Conservation (phyloP, 2,888 invertebrate genomes). For the Acleris holmiana region DNA sequence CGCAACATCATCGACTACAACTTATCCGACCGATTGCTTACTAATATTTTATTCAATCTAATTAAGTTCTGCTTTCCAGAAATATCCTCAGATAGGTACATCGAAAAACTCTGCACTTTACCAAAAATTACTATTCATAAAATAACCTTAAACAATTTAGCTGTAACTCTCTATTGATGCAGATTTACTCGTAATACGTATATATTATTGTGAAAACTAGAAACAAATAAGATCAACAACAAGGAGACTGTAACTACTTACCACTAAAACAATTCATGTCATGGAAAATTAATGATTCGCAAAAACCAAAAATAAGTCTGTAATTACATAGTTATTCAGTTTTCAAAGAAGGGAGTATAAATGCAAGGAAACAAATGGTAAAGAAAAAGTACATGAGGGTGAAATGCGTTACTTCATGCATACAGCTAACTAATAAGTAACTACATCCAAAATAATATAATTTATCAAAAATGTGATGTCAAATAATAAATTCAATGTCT, state of each 20-base stretch:
- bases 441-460: neutral
- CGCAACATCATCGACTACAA: too few species aligned
- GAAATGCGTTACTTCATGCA: neutral
- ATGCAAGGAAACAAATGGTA: neutral
- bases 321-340: neutral
- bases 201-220: too few species aligned
- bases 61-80: too few species aligned
- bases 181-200: too few species aligned
- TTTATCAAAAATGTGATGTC: constrained; percentile 5
- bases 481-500: neutral
- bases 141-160: too few species aligned
- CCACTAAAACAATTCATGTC: neutral
- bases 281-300: neutral
- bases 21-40: too few species aligned
- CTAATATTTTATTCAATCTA: too few species aligned
- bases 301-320: neutral
- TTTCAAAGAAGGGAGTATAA: neutral
- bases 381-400: constrained; percentile 1
- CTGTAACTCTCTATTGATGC: too few species aligned
- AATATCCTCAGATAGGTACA: too few species aligned
- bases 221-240: too few species aligned
- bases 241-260: constrained; percentile 12
- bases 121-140: too few species aligned
- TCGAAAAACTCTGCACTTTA: too few species aligned
- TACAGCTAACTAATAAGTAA: neutral